phyloP scores from a whole-genome alignment of 2,888 invertebrate genomes.

The Cyclophora albipunctata region DNA sequence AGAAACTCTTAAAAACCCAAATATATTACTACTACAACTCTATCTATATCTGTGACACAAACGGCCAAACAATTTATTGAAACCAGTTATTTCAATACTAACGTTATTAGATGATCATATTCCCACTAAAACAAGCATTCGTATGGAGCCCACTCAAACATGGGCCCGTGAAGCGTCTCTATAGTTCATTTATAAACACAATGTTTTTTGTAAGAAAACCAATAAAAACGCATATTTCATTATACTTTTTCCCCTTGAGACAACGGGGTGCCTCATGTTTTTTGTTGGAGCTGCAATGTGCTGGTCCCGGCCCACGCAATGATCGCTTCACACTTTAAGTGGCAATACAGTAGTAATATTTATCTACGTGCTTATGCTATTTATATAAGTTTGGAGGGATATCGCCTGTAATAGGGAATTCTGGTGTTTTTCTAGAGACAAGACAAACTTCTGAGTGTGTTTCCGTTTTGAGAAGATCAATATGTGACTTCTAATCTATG shows the following conservation, averaged over 20 bases:
- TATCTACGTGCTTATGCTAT: slow-evolving; percentile 48
- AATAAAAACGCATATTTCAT: slow-evolving; percentile 67
- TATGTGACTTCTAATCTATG: too few species aligned
- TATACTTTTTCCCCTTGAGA: slow-evolving; percentile 64
- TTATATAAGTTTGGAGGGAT: slow-evolving; percentile 34
- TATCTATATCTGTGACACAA: slow-evolving; percentile 7
- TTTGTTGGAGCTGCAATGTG: slow-evolving; percentile 59
- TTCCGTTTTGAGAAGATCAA: too few species aligned
- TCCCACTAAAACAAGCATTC: slow-evolving; percentile 22
- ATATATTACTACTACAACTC: slow-evolving; percentile 2
- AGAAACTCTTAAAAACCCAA: too few species aligned
- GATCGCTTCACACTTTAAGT: slow-evolving; percentile 71
- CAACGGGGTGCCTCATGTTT: slow-evolving; percentile 70
- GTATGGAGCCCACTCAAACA: slow-evolving; percentile 24
- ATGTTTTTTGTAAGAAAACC: slow-evolving; percentile 49
- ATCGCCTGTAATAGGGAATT: too few species aligned
- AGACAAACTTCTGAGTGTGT: too few species aligned
- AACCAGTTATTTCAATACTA: slow-evolving; percentile 21
- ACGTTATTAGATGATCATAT: slow-evolving; percentile 28
- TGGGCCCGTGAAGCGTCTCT: slow-evolving; percentile 19
- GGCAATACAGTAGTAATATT: slow-evolving; percentile 61
- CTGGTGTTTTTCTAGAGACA: too few species aligned
- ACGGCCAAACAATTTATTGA: slow-evolving; percentile 11
- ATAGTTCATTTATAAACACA: slow-evolving; percentile 48
- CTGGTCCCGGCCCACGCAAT: slow-evolving; percentile 57